Evolutionary conservation across 2,113 vertebrate genomes (phyloP), one percentile per base, ranked within the genome.

Genomic region (Neolamprologus hecqui): DNA sequence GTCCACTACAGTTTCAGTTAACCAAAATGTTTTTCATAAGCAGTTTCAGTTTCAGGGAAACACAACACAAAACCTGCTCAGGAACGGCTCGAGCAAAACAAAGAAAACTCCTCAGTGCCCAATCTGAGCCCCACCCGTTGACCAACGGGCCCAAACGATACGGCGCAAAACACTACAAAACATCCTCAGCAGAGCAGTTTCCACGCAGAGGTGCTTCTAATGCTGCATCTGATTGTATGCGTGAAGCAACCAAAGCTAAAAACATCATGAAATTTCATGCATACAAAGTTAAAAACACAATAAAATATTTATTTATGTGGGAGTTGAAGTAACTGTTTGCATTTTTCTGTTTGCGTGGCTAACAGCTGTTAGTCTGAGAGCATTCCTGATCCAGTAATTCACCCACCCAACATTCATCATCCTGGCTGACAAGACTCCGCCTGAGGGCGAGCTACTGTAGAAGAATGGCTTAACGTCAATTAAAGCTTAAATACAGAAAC

Each of bases 311-410:
- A 2, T 45, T 60, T 2, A 47, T 35, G 79, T 84, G 58, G 31
- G 85, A 90, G 86, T 89, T 90, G 70, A 33, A 51, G 1, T 51
- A 77, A 51, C 73, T 49, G 45, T 77, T 77, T 77, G 73, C 23
- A 51, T 77, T 77, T 77, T 77, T 77, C 23, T 88, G n/a, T 26
- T 42, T 17, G 31, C 23, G 70, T 17, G 26, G 23, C 17, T 28
- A 37, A 81, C 88, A 88, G 87, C 65, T 84, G 77, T 91, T 88
- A 15, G 55, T 49, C 40, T 81, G 28, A 17, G 45, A 85, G 28
- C 28, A 26, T 55, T 86, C 53, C 79, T 85, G 68, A 70, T 51
- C 31, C 53, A 84, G 45, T 51, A 70, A 81, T 68, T 92, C 42
- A 80, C 40, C 17, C 79, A 65, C 81, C 57, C 11, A 84, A 65